Conservation (phyloP, 2,797 vertebrate species). For the Anomalospiza imberbis region DNA sequence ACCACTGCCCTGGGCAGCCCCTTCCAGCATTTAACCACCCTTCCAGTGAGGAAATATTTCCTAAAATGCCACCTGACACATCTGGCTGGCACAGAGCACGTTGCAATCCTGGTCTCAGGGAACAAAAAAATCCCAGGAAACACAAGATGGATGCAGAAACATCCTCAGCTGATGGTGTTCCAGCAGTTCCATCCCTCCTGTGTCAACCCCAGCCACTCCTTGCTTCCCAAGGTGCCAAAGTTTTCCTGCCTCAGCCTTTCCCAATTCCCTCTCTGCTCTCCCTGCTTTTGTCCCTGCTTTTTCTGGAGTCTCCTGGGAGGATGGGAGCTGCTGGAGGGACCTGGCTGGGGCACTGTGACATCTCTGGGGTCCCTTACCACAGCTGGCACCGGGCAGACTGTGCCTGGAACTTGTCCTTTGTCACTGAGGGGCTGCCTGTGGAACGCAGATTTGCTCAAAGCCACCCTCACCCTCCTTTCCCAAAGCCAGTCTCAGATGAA, state of each 20-base stretch:
- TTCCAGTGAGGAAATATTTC: not conserved
- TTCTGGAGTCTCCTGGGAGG: not conserved
- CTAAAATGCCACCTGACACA: not conserved
- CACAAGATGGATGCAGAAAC: not conserved
- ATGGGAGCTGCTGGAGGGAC: not conserved
- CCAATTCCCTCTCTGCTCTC: not conserved
- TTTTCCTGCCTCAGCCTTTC: not conserved
- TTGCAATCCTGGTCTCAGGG: not conserved
- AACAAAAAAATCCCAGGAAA: not conserved
- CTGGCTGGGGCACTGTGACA: fast-evolving
- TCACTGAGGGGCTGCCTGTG: not conserved
- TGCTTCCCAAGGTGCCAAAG: not conserved
- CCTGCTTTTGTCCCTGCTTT: not conserved
- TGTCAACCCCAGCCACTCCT: not conserved
- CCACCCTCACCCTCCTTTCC: not conserved
- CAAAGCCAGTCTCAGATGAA: not conserved
- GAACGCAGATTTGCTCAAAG: not conserved
- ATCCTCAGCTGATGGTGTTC: fast-evolving
- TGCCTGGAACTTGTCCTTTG: fast-evolving
- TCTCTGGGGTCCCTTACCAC: not conserved
- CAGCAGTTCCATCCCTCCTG: not conserved
- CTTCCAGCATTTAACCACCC: not conserved
- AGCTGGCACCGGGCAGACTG: not conserved
- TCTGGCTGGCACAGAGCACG: not conserved
- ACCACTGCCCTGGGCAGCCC: not conserved